phyloP scores from a whole-genome alignment of 2,113 vertebrate genomes.

The Cochlearius cochlearius region DNA sequence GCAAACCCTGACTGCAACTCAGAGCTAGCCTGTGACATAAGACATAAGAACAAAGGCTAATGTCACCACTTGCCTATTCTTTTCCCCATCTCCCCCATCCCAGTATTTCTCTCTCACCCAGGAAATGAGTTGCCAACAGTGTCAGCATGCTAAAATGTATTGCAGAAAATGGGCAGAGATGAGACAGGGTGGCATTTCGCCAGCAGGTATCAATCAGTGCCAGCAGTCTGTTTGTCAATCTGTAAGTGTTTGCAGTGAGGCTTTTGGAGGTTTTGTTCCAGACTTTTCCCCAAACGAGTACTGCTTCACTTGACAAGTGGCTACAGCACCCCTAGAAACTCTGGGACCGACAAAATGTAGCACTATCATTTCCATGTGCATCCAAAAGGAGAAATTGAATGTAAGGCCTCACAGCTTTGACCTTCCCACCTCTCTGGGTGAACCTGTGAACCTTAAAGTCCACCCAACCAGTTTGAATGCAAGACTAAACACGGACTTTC shows the following conservation, averaged over 20 bases:
- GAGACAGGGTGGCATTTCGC: background rate
- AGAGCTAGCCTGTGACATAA: background rate
- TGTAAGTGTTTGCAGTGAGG: background rate
- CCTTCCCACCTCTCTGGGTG: background rate
- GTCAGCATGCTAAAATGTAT: background rate
- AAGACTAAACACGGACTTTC: background rate
- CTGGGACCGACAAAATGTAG: accelerated
- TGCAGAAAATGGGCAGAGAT: background rate
- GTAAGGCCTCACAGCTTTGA: background rate
- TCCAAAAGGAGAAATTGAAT: background rate
- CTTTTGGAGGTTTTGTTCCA: background rate
- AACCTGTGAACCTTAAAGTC: background rate
- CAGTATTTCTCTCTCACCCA: background rate
- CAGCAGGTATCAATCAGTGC: slow-evolving; percentile 22
- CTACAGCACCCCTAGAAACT: background rate
- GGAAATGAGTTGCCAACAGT: background rate
- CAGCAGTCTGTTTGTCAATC: background rate
- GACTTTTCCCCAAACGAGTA: background rate
- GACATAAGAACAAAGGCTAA: background rate
- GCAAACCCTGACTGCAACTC: background rate
- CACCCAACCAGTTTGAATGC: background rate
- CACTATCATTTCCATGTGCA: background rate
- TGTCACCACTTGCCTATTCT: background rate
- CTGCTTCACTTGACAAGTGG: background rate
- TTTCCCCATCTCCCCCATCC: background rate